These are phyloP conservation scores for Agrotis puta DNA, from an alignment of 2,888 invertebrate species.

Conservation along the genomic window DNA sequence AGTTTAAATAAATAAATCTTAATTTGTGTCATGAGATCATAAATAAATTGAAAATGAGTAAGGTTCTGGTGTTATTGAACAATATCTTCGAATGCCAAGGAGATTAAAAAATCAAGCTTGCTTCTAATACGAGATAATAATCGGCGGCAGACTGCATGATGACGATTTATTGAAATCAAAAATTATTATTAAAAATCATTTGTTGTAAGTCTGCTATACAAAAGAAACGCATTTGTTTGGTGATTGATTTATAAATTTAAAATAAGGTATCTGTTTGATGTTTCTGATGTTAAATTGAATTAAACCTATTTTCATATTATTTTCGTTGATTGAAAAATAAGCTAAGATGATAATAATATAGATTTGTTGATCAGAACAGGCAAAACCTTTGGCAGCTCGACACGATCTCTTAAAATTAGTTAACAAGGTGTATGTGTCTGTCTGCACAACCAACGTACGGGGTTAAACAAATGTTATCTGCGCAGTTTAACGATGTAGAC, in stretches of 20 bases:
- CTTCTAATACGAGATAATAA: slow-evolving; percentile 33
- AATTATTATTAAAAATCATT: slow-evolving; percentile 15
- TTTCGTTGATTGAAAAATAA: neutral
- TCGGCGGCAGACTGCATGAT: slow-evolving; percentile 42
- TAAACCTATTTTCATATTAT: neutral
- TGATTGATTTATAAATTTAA: neutral
- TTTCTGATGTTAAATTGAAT: slow-evolving; percentile 1
- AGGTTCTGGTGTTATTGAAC: slow-evolving; percentile 14
- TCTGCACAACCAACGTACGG: slow-evolving; percentile 35
- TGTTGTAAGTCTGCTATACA: neutral
- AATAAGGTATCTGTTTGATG: neutral
- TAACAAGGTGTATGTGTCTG: slow-evolving; percentile 39
- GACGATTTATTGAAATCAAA: slow-evolving; percentile 3
- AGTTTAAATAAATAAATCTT: neutral
- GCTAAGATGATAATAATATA: neutral
- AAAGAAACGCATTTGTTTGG: neutral
- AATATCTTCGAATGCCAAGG: slow-evolving; percentile 34
- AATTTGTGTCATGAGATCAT: neutral
- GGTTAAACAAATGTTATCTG: slow-evolving; percentile 72
- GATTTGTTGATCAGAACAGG: neutral
- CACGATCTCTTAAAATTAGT: slow-evolving; percentile 13
- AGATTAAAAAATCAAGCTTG: slow-evolving; percentile 13
- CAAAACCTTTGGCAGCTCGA: neutral
- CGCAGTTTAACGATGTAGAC: slow-evolving; percentile 75
- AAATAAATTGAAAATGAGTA: neutral